Percentiles rank a stretch among this genome's conserved stretches.
Conservation (phyloP, 2,797 vertebrate genomes). For the Thripadectes ignobilis region DNA sequence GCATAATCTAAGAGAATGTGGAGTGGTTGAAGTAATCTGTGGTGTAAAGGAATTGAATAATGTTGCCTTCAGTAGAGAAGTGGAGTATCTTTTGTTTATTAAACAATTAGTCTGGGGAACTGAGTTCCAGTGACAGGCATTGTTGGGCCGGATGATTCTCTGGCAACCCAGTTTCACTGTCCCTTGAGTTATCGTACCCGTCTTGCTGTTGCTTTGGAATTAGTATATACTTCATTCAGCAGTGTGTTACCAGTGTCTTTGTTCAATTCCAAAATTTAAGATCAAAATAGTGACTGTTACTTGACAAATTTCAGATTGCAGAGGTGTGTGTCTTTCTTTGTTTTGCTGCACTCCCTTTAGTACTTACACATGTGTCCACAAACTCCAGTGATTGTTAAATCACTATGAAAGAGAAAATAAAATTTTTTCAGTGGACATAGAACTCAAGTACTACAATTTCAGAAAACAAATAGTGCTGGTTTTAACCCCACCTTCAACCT, state of each 20-base stretch:
- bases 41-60: background rate
- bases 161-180: background rate
- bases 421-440: rapidly evolving
- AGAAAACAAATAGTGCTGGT: background rate
- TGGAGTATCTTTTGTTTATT: background rate
- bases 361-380: background rate
- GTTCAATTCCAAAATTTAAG: background rate
- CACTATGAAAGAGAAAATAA: background rate
- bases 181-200: rapidly evolving
- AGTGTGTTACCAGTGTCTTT: background rate
- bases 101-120: background rate
- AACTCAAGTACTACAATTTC: background rate
- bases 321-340: background rate
- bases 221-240: background rate
- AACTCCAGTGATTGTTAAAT: background rate
- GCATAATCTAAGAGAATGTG: background rate
- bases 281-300: background rate
- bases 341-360: background rate
- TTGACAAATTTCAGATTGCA: background rate
- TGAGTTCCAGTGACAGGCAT: background rate
- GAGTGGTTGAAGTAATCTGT: background rate
- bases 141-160: background rate
- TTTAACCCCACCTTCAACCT: background rate
- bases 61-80: background rate
- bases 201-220: background rate